phyloP scores from a whole-genome alignment of 2,113 vertebrate genomes.

The Gulo gulo region DNA sequence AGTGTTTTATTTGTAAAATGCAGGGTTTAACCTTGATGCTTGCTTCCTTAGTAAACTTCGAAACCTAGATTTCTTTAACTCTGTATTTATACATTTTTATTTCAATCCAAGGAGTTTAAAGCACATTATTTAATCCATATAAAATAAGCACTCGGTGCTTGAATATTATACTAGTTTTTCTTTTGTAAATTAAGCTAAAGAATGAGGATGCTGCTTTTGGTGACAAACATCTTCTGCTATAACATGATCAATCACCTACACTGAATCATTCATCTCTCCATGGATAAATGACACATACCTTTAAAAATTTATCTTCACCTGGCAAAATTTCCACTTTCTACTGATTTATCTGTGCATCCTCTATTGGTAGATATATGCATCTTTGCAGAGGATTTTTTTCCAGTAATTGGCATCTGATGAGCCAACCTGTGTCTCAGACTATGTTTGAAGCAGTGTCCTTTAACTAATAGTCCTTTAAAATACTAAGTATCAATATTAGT shows the following conservation, averaged over 20 bases:
- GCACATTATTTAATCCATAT: not conserved
- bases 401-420: not conserved
- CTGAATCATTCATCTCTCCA: not conserved
- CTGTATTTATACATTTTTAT: not conserved
- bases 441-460: not conserved
- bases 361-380: not conserved
- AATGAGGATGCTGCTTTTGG: not conserved
- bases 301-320: not conserved
- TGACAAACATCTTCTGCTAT: not conserved
- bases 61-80: not conserved
- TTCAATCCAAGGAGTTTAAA: not conserved
- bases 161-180: not conserved
- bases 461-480: constrained; percentile 18
- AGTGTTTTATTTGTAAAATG: not conserved
- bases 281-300: not conserved
- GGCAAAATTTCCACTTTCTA: not conserved
- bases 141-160: not conserved
- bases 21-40: not conserved
- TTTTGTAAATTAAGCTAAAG: not conserved
- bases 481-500: not conserved
- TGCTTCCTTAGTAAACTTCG: not conserved
- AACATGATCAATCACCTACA: not conserved
- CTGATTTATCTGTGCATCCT: not conserved
- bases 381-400: not conserved
- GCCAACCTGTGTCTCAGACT: not conserved